Base-by-base conservation (phyloP, 2,888 invertebrate species). In the Lithosia quadra region DNA sequence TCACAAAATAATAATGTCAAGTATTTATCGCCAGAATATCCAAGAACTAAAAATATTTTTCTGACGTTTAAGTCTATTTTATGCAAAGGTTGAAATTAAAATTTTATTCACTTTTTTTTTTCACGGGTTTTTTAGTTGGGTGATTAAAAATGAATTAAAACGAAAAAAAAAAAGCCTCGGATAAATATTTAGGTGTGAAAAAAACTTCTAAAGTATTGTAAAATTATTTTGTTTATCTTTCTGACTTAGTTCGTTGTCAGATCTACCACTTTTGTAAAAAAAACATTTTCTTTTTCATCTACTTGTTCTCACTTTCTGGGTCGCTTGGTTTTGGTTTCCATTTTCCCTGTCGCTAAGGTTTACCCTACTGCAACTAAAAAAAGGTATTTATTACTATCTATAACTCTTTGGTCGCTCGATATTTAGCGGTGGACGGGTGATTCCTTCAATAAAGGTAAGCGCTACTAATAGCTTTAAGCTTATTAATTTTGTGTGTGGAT, bases 331-430 rank as follows among this genome's bases (percentile, higher is more conserved):
- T 80, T 65, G 67, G 71, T 60, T 62, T 36, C 34, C 70, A 61
- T 59, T 60, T 33, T 68, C 33, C 57, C 24, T 53, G 34, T 70
- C 66, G 66, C 70, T 70, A 63, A 61, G 34, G 63, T 63, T 55
- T 43, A 43, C 63, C 18, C 66, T n/a, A 67, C 66, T 63, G 63
- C 70, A 60, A 63, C 66, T 67, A 70, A 70, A 79, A 71, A 22
- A 69, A 80, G 80, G 80, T 80, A 81, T 79, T 78, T 80, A 79
- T 61, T n/a, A 68, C 80, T 79, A 69, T 71, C 60, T 79, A 63
- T 76, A 21, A 33, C 59, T 77, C 60, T 28, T 28, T 5, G 72
- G 64, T 75, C 43, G 68, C 34, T 13, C 63, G 33, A 68, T 64
- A 68, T 60, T 65, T 24, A 64, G 58, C 33, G 68, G 78, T 74